phyloP scores from a whole-genome alignment of 2,888 invertebrate genomes.

The Elmis aenea region DNA sequence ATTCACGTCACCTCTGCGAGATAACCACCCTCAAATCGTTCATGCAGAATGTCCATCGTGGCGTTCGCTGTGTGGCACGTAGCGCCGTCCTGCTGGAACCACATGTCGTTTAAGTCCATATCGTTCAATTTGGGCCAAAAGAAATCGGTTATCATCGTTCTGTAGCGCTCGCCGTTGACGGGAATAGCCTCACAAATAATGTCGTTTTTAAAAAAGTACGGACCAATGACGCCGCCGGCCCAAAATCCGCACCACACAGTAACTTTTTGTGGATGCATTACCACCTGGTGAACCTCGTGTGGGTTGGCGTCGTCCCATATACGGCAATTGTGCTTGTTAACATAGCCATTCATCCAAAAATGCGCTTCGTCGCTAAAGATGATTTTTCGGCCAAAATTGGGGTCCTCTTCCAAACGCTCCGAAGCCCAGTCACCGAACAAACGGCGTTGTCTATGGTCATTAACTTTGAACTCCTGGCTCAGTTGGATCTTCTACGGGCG shows the following conservation, averaged over 20 bases:
- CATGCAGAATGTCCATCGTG: not conserved
- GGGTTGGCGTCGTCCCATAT: too few relatives aligned
- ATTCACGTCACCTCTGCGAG: too few relatives aligned
- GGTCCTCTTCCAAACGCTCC: too few relatives aligned
- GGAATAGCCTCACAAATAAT: not conserved
- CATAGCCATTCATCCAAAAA: too few relatives aligned
- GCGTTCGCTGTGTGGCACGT: slow-evolving; percentile 2
- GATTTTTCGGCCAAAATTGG: too few relatives aligned
- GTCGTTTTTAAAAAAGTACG: slow-evolving; percentile 8
- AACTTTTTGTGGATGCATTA: slow-evolving; percentile 8
- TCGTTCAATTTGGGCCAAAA: not conserved
- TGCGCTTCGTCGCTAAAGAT: too few relatives aligned
- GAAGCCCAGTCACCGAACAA: slow-evolving; percentile 16
- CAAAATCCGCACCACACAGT: too few relatives aligned
- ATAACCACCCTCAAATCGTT: slow-evolving; percentile 1
- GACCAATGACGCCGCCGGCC: not conserved
- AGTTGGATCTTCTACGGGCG: slow-evolving; percentile 16
- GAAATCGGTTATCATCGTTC: not conserved
- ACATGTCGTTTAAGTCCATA: slow-evolving; percentile 1
- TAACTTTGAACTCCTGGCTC: slow-evolving; percentile 14
- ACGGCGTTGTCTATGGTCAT: too few relatives aligned
- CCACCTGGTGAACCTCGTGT: slow-evolving; percentile 13
- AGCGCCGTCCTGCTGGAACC: too few relatives aligned
- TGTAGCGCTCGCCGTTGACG: too few relatives aligned
- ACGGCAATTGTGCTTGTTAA: too few relatives aligned